Evolutionary conservation across 2,797 vertebrate genomes (phyloP), one percentile per base, ranked within the genome.

Genomic region (Enteromius argenteus): DNA sequence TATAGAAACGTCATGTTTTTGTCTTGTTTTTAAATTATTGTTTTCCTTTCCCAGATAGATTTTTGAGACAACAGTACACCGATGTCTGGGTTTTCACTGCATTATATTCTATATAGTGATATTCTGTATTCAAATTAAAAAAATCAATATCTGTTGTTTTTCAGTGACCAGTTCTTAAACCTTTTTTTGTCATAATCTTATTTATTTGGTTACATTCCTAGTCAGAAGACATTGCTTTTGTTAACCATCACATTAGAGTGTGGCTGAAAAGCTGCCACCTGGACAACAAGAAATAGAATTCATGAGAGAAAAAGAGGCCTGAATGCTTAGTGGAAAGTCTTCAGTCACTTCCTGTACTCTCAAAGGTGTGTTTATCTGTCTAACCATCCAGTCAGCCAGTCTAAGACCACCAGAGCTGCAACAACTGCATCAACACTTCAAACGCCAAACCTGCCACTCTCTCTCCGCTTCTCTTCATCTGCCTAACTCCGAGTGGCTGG

Each of bases 351-450:
- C 79, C 80, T 80, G 56, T 76, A 68, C 87, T 68, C 87, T 73
- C 85, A 86, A 89, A 91, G 89, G 88, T 91, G 86, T 89, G 73
- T 80, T 77, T 83, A 85, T 86, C 64, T 79, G 83, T 78, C 87
- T 78, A 90, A 88, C 89, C 84, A 86, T 87, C 85, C 80, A 87
- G 84, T 89, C 88, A 90, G 80, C 87, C 88, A 87, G 80, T 83
- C 58, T 78, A 74, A 88, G 78, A 85, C 83, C 89, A 71, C 84
- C 90, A 80, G 76, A 87, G 67, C 85, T 84, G 91, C 84, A 89
- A 83, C 84, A 68, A 77, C 81, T 85, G 85, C 87, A 87, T 87
- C 88, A 86, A 84, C 86, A 87, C 83, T 87, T 87, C 74, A 89
- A 88, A 88, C 75, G 87, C 71, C 86, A 85, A 84, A 27, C 21